Percentiles rank a stretch among this genome's conserved stretches.
phyloP scores from a whole-genome alignment of 2,888 invertebrate genomes.

The Yponomeuta malinellus region DNA sequence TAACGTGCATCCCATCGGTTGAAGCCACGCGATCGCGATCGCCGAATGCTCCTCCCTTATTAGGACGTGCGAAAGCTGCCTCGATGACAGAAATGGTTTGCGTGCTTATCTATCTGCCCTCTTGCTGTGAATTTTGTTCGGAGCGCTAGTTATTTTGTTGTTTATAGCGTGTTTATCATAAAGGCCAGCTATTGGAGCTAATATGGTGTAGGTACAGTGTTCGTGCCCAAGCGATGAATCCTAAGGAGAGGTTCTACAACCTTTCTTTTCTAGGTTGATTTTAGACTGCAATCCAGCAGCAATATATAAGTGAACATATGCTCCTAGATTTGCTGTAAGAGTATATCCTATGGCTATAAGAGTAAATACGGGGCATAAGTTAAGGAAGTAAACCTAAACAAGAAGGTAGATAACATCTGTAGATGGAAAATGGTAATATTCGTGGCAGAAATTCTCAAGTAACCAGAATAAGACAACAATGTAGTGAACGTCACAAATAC shows the following conservation, averaged over 20 bases:
- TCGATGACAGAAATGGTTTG: slow-evolving; percentile 53
- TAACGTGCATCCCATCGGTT: background rate
- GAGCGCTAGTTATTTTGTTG: slow-evolving; percentile 4
- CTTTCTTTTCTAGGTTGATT: too few species aligned
- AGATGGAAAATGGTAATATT: background rate
- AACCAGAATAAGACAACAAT: background rate
- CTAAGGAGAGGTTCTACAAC: too few species aligned
- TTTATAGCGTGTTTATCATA: background rate
- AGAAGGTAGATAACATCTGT: background rate
- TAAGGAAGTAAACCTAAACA: background rate
- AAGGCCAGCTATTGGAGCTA: background rate
- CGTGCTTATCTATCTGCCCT: slow-evolving; percentile 15
- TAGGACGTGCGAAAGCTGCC: slow-evolving; percentile 55
- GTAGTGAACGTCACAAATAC: slow-evolving; percentile 30
- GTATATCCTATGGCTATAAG: too few species aligned
- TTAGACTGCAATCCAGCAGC: background rate
- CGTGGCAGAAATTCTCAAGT: background rate
- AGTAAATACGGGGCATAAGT: too few species aligned
- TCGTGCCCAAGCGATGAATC: background rate
- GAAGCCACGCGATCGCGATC: slow-evolving; percentile 54
- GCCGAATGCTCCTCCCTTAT: slow-evolving; percentile 52
- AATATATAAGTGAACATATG: background rate
- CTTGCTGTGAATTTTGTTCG: slow-evolving; percentile 1
- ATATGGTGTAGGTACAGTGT: background rate
- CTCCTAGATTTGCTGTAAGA: background rate